Conservation (phyloP, 2,888 invertebrate species). For the Cybosia mesomella region DNA sequence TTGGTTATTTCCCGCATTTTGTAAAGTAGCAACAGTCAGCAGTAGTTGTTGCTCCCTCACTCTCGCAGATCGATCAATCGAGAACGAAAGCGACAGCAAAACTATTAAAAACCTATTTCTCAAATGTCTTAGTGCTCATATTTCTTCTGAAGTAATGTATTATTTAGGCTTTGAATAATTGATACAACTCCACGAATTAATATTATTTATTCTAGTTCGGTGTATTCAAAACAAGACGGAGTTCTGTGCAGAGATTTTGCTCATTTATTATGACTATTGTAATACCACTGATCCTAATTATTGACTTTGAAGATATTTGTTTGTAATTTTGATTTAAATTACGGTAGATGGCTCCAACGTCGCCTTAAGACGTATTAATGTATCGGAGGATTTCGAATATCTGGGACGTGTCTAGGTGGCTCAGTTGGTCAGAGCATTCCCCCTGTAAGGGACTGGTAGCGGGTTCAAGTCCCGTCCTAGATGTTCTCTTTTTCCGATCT, state of each 20-base stretch:
- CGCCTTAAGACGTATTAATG: too few relatives aligned
- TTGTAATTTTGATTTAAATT: neutral
- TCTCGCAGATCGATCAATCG: neutral
- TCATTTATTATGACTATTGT: neutral
- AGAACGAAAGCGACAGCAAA: neutral
- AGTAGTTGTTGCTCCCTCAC: neutral
- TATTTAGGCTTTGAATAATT: neutral
- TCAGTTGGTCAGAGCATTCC: too few relatives aligned
- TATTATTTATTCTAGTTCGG: neutral
- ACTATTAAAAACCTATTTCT: neutral
- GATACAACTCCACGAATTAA: neutral
- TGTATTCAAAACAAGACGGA: neutral
- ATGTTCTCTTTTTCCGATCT: too few relatives aligned
- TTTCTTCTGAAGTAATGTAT: constrained; percentile 1
- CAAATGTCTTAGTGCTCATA: neutral
- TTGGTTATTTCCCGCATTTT: too few relatives aligned
- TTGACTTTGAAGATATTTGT: neutral
- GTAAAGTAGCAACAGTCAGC: neutral
- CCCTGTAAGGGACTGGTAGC: too few relatives aligned
- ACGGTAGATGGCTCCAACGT: too few relatives aligned
- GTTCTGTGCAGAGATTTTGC: neutral
- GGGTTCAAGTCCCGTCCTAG: too few relatives aligned
- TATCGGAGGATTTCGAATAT: too few relatives aligned
- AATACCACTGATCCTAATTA: neutral
- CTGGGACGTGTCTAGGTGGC: too few relatives aligned